phyloP scores from a whole-genome alignment of 2,113 vertebrate genomes.

The Pipra filicauda region DNA sequence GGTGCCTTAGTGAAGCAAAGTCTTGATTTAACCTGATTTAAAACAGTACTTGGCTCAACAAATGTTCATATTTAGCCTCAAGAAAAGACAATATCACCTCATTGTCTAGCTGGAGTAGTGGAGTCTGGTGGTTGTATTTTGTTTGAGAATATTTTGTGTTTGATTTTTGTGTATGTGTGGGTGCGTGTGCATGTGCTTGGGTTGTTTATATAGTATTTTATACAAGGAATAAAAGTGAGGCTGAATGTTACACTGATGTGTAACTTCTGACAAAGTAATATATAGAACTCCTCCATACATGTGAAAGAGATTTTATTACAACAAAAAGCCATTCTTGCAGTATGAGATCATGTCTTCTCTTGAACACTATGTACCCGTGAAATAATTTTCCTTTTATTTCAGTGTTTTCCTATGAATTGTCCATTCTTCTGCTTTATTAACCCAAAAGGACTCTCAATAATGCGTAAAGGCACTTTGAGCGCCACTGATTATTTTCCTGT shows the following conservation, averaged over 20 bases:
- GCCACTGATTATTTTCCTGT: fast-evolving
- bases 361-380: background rate
- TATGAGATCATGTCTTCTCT: background rate
- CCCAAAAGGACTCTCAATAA: background rate
- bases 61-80: background rate
- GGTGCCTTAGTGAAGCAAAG: background rate
- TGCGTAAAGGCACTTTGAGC: fast-evolving
- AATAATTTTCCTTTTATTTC: background rate
- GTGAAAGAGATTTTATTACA: background rate
- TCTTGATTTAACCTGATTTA: background rate
- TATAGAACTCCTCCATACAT: background rate
- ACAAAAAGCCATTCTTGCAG: background rate
- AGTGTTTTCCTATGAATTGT: background rate
- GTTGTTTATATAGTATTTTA: no score
- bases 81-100: background rate
- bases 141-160: background rate
- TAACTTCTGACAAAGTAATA: background rate
- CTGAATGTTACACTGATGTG: background rate
- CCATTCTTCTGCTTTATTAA: background rate
- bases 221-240: background rate
- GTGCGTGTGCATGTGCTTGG: background rate
- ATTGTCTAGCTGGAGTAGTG: background rate
- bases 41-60: background rate
- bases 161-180: background rate
- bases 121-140: background rate